These are phyloP conservation scores for Oriolus oriolus DNA, from an alignment of 2,113 vertebrate genomes.

Conservation along the genomic window DNA sequence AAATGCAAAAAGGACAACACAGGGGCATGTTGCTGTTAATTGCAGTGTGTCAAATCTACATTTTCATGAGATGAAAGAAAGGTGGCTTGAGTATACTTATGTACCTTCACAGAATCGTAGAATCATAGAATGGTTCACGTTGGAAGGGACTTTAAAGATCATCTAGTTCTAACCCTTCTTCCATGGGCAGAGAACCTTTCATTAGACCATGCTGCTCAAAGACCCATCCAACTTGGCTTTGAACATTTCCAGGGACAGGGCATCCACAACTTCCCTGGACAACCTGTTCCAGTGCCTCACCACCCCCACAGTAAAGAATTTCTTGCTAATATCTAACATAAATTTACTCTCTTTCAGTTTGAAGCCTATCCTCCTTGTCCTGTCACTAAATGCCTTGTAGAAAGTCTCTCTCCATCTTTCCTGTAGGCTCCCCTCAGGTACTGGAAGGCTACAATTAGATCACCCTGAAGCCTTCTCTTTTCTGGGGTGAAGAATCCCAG, in stretches of 20 bases:
- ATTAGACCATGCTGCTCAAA: neutral
- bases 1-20: neutral
- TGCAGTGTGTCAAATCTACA: neutral
- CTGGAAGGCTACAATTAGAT: neutral
- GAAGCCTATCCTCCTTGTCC: neutral
- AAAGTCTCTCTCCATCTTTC: neutral
- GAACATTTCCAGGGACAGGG: neutral
- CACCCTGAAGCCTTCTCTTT: neutral
- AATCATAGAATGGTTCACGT: neutral
- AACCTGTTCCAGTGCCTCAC: neutral
- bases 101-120: neutral
- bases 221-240: neutral
- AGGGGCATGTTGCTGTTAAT: neutral
- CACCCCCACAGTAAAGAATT: neutral
- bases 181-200: neutral
- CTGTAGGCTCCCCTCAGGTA: neutral
- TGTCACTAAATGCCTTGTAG: neutral
- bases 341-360: neutral
- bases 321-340: neutral
- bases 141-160: neutral
- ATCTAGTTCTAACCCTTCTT: neutral
- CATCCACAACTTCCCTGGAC: neutral
- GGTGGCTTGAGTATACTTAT: neutral
- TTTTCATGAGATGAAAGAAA: neutral
- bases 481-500: neutral